A percentile compares a stretch with the other conserved stretches of the same genome.
Conservation (phyloP, 1,140 invertebrate species). For the Drosophila trapezifrons region DNA sequence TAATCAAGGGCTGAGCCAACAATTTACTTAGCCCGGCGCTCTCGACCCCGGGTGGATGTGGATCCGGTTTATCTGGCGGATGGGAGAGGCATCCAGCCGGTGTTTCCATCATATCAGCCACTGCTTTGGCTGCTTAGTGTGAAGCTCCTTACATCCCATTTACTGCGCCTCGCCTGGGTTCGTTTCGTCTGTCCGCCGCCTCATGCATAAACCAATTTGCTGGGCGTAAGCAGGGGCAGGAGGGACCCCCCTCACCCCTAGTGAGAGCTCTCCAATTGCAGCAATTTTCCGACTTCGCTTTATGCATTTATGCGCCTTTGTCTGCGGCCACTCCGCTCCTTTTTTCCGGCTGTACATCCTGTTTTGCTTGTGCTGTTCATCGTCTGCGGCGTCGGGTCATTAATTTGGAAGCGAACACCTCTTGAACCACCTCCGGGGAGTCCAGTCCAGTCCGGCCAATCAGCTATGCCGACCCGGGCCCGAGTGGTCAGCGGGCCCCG, state of each 20-base stretch:
- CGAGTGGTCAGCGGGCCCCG: slow-evolving; percentile 30
- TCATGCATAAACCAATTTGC: slow-evolving; percentile 82
- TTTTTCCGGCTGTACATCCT: slow-evolving; percentile 34
- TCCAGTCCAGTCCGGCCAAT: slow-evolving; percentile 15
- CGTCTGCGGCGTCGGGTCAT: slow-evolving; percentile 75
- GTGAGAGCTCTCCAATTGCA: slow-evolving; percentile 60
- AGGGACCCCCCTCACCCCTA: neutral
- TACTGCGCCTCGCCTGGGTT: slow-evolving; percentile 20
- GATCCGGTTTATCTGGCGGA: neutral
- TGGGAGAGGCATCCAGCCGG: slow-evolving; percentile 18
- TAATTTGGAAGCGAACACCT: slow-evolving; percentile 68
- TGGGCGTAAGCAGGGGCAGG: slow-evolving; percentile 63
- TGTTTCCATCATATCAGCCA: slow-evolving; percentile 64
- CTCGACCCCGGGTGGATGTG: slow-evolving; percentile 21
- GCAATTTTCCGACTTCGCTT: slow-evolving; percentile 70
- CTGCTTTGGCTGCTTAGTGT: slow-evolving; percentile 42
- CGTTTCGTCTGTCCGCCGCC: slow-evolving; percentile 44
- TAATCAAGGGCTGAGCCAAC: slow-evolving; percentile 80
- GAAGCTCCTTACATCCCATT: slow-evolving; percentile 60
- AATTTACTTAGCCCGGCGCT: slow-evolving; percentile 71
- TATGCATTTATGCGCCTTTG: slow-evolving; percentile 81
- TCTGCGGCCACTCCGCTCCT: slow-evolving; percentile 66
- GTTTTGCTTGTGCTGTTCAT: slow-evolving; percentile 27
- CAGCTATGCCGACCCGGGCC: slow-evolving; percentile 8
- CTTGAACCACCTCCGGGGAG: slow-evolving; percentile 32